These are phyloP conservation scores for Campaea margaritaria DNA, from an alignment of 2,888 invertebrate species.

Conservation along the genomic window DNA sequence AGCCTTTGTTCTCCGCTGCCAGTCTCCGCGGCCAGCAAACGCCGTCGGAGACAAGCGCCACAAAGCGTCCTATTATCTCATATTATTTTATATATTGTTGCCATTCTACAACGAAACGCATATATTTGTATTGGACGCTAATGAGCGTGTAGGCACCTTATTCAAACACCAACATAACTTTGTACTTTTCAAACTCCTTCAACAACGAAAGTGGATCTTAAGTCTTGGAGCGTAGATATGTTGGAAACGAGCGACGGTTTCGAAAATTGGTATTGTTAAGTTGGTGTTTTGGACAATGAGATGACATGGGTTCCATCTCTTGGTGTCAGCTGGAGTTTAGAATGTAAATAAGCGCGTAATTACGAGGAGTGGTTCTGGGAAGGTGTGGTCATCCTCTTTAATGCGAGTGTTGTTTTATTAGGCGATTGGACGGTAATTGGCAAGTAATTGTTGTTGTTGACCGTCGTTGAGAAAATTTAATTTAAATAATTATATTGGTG, in stretches of 20 bases:
- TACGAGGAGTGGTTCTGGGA: conserved; percentile 69
- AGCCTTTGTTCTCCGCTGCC: conserved; percentile 10
- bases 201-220: conserved; percentile 50
- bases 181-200: conserved; percentile 22
- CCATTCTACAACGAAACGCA: conserved; percentile 68
- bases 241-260: conserved; percentile 5
- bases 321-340: conserved; percentile 73
- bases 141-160: conserved; percentile 80
- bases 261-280: conserved; percentile 32
- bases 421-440: conserved; percentile 51
- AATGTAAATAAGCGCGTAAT: conserved; percentile 81
- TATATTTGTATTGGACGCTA: conserved; percentile 76
- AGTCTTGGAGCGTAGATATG: conserved; percentile 16
- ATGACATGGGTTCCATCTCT: conserved; percentile 79
- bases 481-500: neutral
- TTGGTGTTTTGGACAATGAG: conserved; percentile 62
- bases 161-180: conserved; percentile 51
- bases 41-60: conserved; percentile 29
- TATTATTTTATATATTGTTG: conserved; percentile 82
- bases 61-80: conserved; percentile 75
- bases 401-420: conserved; percentile 67
- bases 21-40: conserved; percentile 1
- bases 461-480: neutral
- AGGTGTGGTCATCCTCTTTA: conserved; percentile 61
- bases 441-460: conserved; percentile 34